These are phyloP conservation scores for Sternarchorhynchus goeldii DNA, from an alignment of 2,797 vertebrate genomes.

Conservation along the genomic window DNA sequence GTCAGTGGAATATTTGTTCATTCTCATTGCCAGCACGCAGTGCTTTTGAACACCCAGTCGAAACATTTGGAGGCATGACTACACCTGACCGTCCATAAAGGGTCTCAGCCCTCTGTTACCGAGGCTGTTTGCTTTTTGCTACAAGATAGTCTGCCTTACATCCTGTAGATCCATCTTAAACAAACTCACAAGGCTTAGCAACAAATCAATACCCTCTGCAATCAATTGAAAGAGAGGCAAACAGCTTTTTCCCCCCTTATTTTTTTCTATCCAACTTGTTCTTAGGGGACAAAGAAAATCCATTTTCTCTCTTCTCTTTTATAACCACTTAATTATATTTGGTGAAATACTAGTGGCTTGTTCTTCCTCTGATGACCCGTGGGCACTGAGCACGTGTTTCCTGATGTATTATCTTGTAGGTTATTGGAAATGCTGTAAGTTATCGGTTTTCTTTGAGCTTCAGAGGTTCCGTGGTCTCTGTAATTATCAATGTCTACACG, in stretches of 20 bases:
- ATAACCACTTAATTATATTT: conserved; percentile 66
- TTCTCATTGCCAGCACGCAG: conserved; percentile 27
- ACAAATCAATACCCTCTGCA: conserved; percentile 62
- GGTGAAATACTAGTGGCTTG: conserved; percentile 55
- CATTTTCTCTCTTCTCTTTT: conserved; percentile 59
- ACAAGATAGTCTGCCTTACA: conserved; percentile 52
- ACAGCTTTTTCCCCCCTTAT: conserved; percentile 39
- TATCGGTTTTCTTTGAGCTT: conserved; percentile 30
- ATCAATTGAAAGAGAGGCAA: conserved; percentile 62
- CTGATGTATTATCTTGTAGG: conserved; percentile 41
- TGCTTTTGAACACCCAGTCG: conserved; percentile 1
- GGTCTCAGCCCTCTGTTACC: conserved; percentile 48
- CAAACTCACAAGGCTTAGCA: conserved; percentile 65
- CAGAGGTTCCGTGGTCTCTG: not conserved
- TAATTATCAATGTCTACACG: too few relatives aligned
- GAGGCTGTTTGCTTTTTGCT: conserved; percentile 58
- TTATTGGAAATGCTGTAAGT: conserved; percentile 49
- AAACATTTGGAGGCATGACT: conserved; percentile 43
- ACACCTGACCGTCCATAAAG: conserved; percentile 43
- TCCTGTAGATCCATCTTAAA: conserved; percentile 66
- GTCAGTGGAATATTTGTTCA: conserved; percentile 29
- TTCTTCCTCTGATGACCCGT: conserved; percentile 47
- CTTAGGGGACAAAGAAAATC: conserved; percentile 61
- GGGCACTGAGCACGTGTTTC: conserved; percentile 42
- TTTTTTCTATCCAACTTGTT: conserved; percentile 56